Percentiles rank a stretch among this genome's conserved stretches.
Conservation (phyloP, 2,797 vertebrate genomes). For the Epinephelus malabaricus region DNA sequence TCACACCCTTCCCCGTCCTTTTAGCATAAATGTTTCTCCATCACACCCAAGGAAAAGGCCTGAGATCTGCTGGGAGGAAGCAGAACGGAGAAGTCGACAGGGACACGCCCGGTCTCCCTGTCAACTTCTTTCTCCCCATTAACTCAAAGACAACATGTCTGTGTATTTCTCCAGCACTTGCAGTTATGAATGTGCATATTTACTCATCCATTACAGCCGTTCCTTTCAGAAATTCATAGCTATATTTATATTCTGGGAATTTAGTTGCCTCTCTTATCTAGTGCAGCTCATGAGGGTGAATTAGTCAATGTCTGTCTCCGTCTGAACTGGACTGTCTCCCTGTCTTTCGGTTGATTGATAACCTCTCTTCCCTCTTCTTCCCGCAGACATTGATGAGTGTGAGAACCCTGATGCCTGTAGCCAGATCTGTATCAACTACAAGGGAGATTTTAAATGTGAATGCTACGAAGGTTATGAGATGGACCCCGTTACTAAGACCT, state of each 20-base stretch:
- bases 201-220: not conserved
- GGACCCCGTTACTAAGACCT: conserved; percentile 95
- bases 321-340: conserved; percentile 10
- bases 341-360: conserved; percentile 35
- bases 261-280: not conserved
- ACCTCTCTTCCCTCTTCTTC: conserved; percentile 20
- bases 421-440: conserved; percentile 99
- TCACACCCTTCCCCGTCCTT: conserved; percentile 61
- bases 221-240: conserved; percentile 7
- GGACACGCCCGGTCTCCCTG: conserved; percentile 20
- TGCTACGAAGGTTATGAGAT: conserved; percentile 97
- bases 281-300: conserved; percentile 16
- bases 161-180: conserved; percentile 3
- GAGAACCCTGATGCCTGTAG: conserved; percentile 95
- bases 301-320: conserved; percentile 20
- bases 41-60: conserved; percentile 38
- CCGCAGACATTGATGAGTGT: conserved; percentile 96
- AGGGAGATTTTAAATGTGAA: conserved; percentile 98
- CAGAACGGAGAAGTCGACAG: conserved; percentile 36
- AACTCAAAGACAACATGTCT: conserved; percentile 1
- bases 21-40: conserved; percentile 52
- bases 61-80: conserved; percentile 32
- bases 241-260: conserved; percentile 22
- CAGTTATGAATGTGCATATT: conserved; percentile 28
- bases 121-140: conserved; percentile 10